Conservation (phyloP, 2,888 invertebrate species). For the Gymnoscelis rufifasciata region DNA sequence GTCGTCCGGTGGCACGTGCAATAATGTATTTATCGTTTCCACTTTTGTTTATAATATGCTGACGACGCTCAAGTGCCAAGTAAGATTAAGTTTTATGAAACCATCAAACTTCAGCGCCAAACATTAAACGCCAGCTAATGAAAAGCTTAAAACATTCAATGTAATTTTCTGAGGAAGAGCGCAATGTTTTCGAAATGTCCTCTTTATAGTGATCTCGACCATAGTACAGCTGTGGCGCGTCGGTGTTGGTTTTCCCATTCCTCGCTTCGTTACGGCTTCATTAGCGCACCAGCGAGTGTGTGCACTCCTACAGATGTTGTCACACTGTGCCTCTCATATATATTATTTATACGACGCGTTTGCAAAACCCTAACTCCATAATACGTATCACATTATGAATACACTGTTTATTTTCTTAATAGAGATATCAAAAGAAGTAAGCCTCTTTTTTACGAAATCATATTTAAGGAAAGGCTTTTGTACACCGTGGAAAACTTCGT, state of each 20-base stretch:
- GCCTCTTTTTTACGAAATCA: background rate
- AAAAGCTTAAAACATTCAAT: conserved; percentile 33
- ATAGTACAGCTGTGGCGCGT: conserved; percentile 61
- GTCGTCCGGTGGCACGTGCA: conserved; percentile 1
- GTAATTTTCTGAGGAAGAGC: conserved; percentile 37
- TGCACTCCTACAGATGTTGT: conserved; percentile 18
- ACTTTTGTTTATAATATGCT: conserved; percentile 12
- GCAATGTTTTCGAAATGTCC: conserved; percentile 43
- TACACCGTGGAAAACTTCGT: background rate
- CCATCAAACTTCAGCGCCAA: conserved; percentile 20
- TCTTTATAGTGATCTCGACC: conserved; percentile 53
- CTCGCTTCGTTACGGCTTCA: conserved; percentile 67
- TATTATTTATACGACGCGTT: background rate
- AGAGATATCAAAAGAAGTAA: background rate
- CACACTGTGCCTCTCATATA: conserved; percentile 9
- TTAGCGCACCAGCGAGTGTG: conserved; percentile 51
- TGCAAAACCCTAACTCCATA: background rate
- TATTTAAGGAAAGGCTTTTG: background rate
- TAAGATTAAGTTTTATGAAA: conserved; percentile 19
- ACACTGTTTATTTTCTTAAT: background rate
- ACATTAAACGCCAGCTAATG: conserved; percentile 28
- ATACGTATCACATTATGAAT: background rate
- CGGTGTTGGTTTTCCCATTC: conserved; percentile 57
- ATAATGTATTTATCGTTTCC: conserved; percentile 18
- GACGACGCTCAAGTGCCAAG: conserved; percentile 5